These are phyloP conservation scores for Drosophila formosana DNA, from an alignment of 2,888 invertebrate species.

Conservation along the genomic window DNA sequence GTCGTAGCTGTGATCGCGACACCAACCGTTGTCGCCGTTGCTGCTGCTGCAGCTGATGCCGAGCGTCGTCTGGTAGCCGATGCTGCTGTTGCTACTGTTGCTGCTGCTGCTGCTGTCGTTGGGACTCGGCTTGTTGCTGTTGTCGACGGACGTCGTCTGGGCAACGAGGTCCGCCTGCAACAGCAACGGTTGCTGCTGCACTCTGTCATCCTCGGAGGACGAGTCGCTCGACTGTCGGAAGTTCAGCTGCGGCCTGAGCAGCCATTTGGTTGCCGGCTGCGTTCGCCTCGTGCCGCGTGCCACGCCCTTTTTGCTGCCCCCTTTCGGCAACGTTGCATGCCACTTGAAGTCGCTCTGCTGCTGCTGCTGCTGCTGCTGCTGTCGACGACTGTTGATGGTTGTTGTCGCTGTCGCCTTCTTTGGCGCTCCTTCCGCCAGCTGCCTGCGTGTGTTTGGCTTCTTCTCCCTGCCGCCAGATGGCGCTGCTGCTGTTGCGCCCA, in stretches of 20 bases:
- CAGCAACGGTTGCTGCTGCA: slow-evolving; percentile 18
- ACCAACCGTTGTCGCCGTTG: slow-evolving; percentile 35
- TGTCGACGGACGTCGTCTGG: slow-evolving; percentile 34
- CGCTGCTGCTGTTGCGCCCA: neutral
- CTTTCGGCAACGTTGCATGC: neutral
- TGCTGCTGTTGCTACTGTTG: slow-evolving; percentile 13
- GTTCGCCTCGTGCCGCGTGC: neutral
- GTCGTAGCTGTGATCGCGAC: slow-evolving; percentile 14
- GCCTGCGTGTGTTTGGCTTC: neutral
- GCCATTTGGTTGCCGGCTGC: slow-evolving; percentile 43
- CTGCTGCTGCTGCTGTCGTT: slow-evolving; percentile 11
- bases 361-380: neutral
- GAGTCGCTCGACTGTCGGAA: slow-evolving; percentile 54
- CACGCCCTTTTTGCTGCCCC: neutral
- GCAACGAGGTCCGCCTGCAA: slow-evolving; percentile 36
- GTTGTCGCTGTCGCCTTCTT: slow-evolving; percentile 3
- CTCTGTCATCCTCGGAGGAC: neutral
- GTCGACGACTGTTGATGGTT: neutral
- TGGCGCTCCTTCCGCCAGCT: slow-evolving; percentile 3
- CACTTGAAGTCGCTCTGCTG: neutral
- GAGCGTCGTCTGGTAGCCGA: slow-evolving; percentile 7
- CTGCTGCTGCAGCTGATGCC: slow-evolving; percentile 30
- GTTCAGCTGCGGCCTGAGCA: slow-evolving; percentile 43
- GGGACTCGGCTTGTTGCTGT: slow-evolving; percentile 26
- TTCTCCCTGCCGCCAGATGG: neutral